Percentiles rank a stretch among this genome's conserved stretches.
Evolutionary conservation across 2,797 vertebrate species (phyloP).

Genomic region (Micropoecilia bifurca): DNA sequence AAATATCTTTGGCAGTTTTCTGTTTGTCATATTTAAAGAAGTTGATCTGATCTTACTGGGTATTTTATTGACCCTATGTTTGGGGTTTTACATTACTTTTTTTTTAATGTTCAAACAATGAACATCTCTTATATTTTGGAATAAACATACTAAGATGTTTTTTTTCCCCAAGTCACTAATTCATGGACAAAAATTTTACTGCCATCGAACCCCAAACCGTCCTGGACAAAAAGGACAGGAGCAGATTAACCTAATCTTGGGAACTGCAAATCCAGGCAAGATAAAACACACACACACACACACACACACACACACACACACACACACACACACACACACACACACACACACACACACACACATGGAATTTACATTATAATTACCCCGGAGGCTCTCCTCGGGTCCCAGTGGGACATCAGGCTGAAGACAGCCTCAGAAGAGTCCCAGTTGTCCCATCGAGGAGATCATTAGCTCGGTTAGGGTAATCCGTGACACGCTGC

Average conservation of each 20-base stretch:
- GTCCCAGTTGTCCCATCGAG: slow-evolving; percentile 80
- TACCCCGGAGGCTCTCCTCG: slow-evolving; percentile 71
- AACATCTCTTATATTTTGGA: neutral
- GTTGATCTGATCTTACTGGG: neutral
- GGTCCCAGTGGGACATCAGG: slow-evolving; percentile 71
- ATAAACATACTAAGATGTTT: neutral
- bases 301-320: neutral
- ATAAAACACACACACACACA: neutral
- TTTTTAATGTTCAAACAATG: neutral
- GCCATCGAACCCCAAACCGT: slow-evolving; percentile 19
- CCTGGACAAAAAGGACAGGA: slow-evolving; percentile 32
- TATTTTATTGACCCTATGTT: neutral
- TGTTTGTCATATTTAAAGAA: neutral
- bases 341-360: slow-evolving; percentile 19
- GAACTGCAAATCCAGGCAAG: slow-evolving; percentile 22
- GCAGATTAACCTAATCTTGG: slow-evolving; percentile 63
- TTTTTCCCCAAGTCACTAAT: neutral
- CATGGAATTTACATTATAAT: slow-evolving; percentile 75
- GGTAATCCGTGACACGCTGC: slow-evolving; percentile 68
- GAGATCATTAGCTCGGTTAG: slow-evolving; percentile 80
- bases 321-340: slow-evolving; percentile 25
- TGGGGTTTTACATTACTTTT: neutral
- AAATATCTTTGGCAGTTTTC: slow-evolving; percentile 1
- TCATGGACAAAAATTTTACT: neutral
- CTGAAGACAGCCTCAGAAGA: slow-evolving; percentile 75